These are phyloP conservation scores for Scolopax mira DNA, from an alignment of 2,113 vertebrate species.

Conservation along the genomic window DNA sequence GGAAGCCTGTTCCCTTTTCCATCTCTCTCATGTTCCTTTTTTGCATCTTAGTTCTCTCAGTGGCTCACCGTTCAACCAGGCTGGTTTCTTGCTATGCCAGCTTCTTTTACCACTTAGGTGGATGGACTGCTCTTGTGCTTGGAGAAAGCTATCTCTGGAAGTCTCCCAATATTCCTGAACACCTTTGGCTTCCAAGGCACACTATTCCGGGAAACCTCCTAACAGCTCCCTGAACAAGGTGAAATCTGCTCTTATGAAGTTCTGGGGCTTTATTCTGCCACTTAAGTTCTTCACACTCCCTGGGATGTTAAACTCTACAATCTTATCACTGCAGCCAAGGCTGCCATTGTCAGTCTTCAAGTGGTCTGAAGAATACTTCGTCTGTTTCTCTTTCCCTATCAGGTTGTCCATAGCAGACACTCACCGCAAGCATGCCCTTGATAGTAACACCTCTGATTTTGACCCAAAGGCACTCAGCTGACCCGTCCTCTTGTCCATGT, in stretches of 20 bases:
- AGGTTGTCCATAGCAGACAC: background rate
- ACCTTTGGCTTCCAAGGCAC: background rate
- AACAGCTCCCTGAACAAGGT: background rate
- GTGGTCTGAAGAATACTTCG: background rate
- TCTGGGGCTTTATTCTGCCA: background rate
- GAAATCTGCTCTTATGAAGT: background rate
- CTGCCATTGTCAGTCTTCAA: background rate
- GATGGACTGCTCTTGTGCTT: background rate
- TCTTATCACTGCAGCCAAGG: background rate
- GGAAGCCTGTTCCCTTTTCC: constrained; percentile 1
- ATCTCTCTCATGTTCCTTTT: background rate
- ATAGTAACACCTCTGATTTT: background rate
- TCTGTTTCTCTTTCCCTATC: background rate
- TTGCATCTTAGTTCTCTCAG: background rate
- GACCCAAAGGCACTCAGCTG: background rate
- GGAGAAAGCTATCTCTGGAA: background rate
- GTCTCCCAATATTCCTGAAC: background rate
- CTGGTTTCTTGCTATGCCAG: background rate
- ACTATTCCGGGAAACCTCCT: background rate
- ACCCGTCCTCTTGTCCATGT: background rate
- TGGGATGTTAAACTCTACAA: background rate
- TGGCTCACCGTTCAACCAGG: background rate
- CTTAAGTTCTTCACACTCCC: background rate
- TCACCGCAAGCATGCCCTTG: background rate
- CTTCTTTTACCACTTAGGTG: background rate